A percentile compares a stretch with the other conserved stretches of the same genome.
Evolutionary conservation across 2,113 vertebrate species (phyloP).

Genomic region (Malaclemys terrapin): DNA sequence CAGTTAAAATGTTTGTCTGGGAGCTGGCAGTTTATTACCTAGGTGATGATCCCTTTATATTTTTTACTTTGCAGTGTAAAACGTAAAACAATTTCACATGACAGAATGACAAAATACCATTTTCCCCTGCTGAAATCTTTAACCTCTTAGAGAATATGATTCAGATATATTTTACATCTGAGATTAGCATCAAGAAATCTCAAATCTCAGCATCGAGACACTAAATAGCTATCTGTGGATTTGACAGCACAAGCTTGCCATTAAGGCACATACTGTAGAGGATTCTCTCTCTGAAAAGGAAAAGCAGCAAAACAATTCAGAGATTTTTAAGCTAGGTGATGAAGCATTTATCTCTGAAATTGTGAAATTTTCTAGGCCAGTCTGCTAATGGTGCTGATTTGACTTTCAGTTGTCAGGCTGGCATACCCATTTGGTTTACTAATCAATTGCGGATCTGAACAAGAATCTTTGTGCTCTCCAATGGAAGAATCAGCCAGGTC

Average conservation of each 20-base stretch:
- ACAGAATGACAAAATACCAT: slow-evolving; percentile 69
- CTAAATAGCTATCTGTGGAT: slow-evolving; percentile 45
- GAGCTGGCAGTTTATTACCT: slow-evolving; percentile 77
- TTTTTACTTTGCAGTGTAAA: slow-evolving; percentile 73
- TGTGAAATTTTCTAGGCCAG: slow-evolving; percentile 55
- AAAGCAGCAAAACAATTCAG: neutral
- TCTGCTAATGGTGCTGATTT: slow-evolving; percentile 54
- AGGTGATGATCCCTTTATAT: slow-evolving; percentile 78
- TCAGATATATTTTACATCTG: slow-evolving; percentile 73
- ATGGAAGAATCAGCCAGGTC: slow-evolving; percentile 16
- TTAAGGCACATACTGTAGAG: slow-evolving; percentile 26
- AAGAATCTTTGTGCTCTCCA: neutral
- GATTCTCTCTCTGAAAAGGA: slow-evolving; percentile 44
- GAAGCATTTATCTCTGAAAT: slow-evolving; percentile 56
- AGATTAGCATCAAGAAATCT: slow-evolving; percentile 70
- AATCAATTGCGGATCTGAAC: slow-evolving; percentile 42
- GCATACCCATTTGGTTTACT: neutral
- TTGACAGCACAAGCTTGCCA: slow-evolving; percentile 51
- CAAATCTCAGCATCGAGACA: slow-evolving; percentile 53
- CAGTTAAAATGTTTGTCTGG: slow-evolving; percentile 74
- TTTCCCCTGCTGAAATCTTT: slow-evolving; percentile 61
- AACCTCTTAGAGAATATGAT: slow-evolving; percentile 66
- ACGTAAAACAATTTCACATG: slow-evolving; percentile 75
- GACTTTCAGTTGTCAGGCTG: neutral
- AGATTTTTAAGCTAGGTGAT: slow-evolving; percentile 17